These are phyloP conservation scores for Hyperoplus lanceolatus DNA, from an alignment of 2,797 vertebrate species.

Conservation along the genomic window DNA sequence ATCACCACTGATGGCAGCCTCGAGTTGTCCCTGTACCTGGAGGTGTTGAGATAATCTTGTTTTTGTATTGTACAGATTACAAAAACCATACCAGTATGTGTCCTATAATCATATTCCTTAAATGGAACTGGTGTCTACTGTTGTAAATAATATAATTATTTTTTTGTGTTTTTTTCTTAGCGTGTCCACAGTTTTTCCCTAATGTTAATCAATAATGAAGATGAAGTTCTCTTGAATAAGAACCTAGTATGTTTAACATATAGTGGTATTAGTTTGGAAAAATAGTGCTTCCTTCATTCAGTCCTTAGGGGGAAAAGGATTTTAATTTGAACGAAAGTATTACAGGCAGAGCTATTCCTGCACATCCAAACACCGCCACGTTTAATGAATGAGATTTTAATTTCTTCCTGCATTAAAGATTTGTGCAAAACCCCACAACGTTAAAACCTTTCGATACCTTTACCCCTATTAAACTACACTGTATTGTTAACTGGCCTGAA, in stretches of 20 bases:
- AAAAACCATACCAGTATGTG: not conserved
- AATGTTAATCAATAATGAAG: too few species aligned
- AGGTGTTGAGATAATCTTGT: not conserved
- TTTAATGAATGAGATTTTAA: not conserved
- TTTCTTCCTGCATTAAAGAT: constrained; percentile 5
- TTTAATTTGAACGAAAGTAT: constrained; percentile 7
- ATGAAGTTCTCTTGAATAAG: too few species aligned
- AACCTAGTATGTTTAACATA: too few species aligned
- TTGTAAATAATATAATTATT: too few species aligned
- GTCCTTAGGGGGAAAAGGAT: not conserved
- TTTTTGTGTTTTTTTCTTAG: too few species aligned
- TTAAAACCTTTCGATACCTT: not conserved
- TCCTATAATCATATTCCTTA: too few species aligned
- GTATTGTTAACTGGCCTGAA: not conserved
- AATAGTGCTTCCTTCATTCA: too few species aligned
- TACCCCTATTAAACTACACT: not conserved
- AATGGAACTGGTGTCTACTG: too few species aligned
- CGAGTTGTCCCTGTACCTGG: not conserved
- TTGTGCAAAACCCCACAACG: not conserved
- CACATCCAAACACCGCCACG: not conserved
- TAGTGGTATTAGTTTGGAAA: too few species aligned
- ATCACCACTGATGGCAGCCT: not conserved
- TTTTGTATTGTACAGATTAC: not conserved
- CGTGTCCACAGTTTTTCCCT: too few species aligned
- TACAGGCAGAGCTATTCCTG: not conserved